Evolutionary conservation across 2,888 invertebrate genomes (phyloP), one percentile per base, ranked within the genome.

Genomic region (Drosophila pseudotakahashii): DNA sequence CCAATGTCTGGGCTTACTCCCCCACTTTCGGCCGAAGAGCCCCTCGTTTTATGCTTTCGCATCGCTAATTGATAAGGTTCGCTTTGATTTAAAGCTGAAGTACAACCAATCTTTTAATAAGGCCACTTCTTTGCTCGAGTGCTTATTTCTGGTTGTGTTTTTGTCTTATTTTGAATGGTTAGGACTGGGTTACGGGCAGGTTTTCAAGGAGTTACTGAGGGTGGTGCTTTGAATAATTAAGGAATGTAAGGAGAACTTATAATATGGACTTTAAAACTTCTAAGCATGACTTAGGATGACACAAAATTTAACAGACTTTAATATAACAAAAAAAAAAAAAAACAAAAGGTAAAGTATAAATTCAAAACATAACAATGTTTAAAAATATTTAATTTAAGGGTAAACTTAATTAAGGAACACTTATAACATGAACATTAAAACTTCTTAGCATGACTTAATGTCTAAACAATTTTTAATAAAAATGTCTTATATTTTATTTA

Each of bases 51-150:
- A 5, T n/a, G 23, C 7, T 55, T 23, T 14, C 13, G 19, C 59
- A 10, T 7, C 23, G 59, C 52, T 59, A 52, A 52, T 59, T 59
- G 52, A 59, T 52, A 59, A 37, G 32, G 7, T 34, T 52, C 23
- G 41, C 41, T 11, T 19, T 51, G 23, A 14, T 52, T 23, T 13
- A 23, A 23, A 23, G n/a, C 13, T 32, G 16, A n/a, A 50, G 16
- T 30, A 13, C 13, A 30, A 34, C 6, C 14, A 6, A 5, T 9
- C 9, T n/a, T 14, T 30, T n/a, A 51, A n/a, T n/a, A 36, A 30
- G 41, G 30, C 2, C 13, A 30, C 30, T 41, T 53, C 11, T 52
- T 9, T 30, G 14, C 10, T 10, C 14, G 5, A 30, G 47, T 7
- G 19, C n/a, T 44, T 5, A 1, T 9, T 45, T 45, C 26, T 30